phyloP scores from a whole-genome alignment of 2,888 invertebrate species.

The Gordius sp. region DNA sequence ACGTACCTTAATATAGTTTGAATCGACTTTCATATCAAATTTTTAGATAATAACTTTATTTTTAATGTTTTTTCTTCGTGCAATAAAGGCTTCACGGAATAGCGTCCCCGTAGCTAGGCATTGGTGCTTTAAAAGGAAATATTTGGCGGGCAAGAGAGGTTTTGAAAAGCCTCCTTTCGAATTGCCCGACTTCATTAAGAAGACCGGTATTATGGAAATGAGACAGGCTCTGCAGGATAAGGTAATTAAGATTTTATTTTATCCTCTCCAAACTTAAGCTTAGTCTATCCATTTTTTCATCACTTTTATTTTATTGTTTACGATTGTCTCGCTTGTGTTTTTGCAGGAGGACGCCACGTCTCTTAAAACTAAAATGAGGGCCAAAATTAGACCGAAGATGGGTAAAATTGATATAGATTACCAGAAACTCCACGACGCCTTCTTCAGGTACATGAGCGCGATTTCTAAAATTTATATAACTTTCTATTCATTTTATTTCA shows the following conservation, averaged over 20 bases:
- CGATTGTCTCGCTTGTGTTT: neutral
- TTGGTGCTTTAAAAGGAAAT: conserved; percentile 92
- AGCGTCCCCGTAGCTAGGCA: conserved; percentile 91
- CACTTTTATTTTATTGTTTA: neutral
- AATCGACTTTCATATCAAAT: too few species aligned
- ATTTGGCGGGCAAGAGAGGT: conserved; percentile 79
- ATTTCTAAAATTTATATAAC: neutral
- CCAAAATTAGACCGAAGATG: conserved; percentile 75
- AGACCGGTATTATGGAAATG: conserved; percentile 99
- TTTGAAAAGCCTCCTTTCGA: conserved; percentile 97
- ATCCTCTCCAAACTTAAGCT: too few species aligned
- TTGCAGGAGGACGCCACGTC: conserved; percentile 28
- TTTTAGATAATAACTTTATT: conserved; percentile 1
- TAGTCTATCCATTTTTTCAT: conserved; percentile 17
- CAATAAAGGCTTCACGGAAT: conserved; percentile 52
- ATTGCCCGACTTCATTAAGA: conserved; percentile 86
- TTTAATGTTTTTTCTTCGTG: too few species aligned
- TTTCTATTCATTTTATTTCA: neutral
- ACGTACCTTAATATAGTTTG: too few species aligned
- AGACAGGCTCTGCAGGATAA: conserved; percentile 87
- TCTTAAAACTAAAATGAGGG: conserved; percentile 76
- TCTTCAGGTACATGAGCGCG: conserved; percentile 46
- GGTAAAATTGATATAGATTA: conserved; percentile 99
- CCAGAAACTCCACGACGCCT: conserved; percentile 93
- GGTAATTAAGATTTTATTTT: conserved; percentile 22